These are phyloP conservation scores for Thalpophila matura DNA, from an alignment of 2,888 invertebrate genomes.

Conservation along the genomic window DNA sequence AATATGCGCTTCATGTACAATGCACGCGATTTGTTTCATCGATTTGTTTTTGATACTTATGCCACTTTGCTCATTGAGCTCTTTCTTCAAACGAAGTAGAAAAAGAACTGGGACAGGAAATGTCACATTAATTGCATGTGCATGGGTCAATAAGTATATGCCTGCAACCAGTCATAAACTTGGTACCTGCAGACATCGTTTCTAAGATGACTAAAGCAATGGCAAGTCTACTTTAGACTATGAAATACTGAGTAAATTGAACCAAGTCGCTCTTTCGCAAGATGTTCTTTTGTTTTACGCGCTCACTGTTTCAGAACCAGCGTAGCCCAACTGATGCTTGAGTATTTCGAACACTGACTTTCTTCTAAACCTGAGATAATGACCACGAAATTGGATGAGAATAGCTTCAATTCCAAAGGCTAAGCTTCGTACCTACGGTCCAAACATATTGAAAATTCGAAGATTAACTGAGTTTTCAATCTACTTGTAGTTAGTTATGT, in stretches of 20 bases:
- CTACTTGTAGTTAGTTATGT: conserved; percentile 21
- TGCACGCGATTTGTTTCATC: conserved; percentile 58
- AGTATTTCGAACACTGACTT: neutral
- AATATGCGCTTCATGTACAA: conserved; percentile 67
- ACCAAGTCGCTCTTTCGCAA: too few species aligned
- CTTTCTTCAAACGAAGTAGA: too few species aligned
- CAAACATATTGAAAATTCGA: neutral
- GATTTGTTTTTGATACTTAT: conserved; percentile 20
- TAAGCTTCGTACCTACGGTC: neutral
- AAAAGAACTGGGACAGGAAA: neutral
- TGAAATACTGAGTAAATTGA: neutral
- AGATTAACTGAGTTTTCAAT: conserved; percentile 7
- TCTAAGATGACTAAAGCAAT: neutral
- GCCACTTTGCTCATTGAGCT: neutral
- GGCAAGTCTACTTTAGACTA: neutral
- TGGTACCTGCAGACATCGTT: neutral
- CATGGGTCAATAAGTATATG: conserved; percentile 6
- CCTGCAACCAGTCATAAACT: neutral
- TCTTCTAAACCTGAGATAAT: neutral
- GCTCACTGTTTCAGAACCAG: neutral
- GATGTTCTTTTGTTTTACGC: neutral
- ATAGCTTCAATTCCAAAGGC: neutral
- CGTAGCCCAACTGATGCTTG: neutral
- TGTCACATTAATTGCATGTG: neutral
- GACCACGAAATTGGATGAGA: neutral